Conservation (phyloP, 2,797 vertebrate species). For the Enoplosus armatus region DNA sequence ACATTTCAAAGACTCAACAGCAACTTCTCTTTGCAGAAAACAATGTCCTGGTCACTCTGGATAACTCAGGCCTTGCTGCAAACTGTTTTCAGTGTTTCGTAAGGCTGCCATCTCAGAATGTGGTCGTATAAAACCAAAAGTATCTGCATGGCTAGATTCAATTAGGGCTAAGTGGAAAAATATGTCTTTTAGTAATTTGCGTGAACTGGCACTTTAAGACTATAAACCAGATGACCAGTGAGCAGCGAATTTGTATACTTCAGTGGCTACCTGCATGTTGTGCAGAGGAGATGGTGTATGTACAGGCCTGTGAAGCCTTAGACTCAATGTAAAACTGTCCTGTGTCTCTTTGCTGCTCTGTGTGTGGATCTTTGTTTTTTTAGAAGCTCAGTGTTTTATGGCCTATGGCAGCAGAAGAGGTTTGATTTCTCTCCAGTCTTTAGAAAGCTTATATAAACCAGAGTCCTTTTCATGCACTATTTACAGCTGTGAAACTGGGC, state of each 20-base stretch:
- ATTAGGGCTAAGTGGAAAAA: neutral
- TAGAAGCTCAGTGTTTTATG: constrained; percentile 29
- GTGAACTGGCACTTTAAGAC: neutral
- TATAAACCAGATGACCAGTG: neutral
- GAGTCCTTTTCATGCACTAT: constrained; percentile 74
- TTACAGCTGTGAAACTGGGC: constrained; percentile 79
- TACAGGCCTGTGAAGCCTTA: neutral
- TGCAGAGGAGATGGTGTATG: neutral
- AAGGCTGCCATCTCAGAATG: neutral
- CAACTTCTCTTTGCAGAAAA: neutral
- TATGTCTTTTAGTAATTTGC: neutral
- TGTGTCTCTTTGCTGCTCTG: constrained; percentile 13
- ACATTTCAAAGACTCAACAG: neutral
- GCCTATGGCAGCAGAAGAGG: constrained; percentile 34
- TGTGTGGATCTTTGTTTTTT: constrained; percentile 26
- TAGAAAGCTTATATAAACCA: constrained; percentile 63
- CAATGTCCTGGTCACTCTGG: neutral
- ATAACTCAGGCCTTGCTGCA: neutral
- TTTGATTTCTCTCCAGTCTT: constrained; percentile 50
- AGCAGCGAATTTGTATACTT: neutral
- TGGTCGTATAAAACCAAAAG: neutral
- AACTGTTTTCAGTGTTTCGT: neutral
- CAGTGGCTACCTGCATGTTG: neutral
- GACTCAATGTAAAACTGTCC: constrained; percentile 1
- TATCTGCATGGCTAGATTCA: neutral